These are phyloP conservation scores for Microctonus brassicae DNA, from an alignment of 2,888 invertebrate species.

Conservation along the genomic window DNA sequence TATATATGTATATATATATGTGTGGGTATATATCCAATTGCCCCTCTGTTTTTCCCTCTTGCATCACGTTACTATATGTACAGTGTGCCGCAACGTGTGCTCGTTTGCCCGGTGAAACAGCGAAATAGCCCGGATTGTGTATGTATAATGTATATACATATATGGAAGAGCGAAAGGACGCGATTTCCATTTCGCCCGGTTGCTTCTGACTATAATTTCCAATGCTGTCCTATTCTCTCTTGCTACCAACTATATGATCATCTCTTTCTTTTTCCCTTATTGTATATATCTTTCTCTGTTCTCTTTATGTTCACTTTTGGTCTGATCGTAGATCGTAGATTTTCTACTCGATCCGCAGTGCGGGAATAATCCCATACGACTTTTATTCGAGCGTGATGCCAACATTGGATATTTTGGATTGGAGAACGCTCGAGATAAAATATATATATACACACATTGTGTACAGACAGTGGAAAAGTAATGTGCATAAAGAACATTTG, in stretches of 20 bases:
- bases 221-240: conserved; percentile 20
- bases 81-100: background rate
- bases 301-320: background rate
- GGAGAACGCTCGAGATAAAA: background rate
- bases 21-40: background rate
- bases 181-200: conserved; percentile 34
- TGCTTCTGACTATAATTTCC: conserved; percentile 38
- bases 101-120: background rate
- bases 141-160: too few species aligned
- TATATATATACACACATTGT: background rate
- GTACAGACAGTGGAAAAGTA: background rate
- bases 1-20: background rate
- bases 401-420: conserved; percentile 9
- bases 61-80: background rate
- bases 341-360: conserved; percentile 12
- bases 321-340: conserved; percentile 29
- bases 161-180: conserved; percentile 24
- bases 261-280: too few species aligned
- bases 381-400: conserved; percentile 30
- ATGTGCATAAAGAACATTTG: background rate
- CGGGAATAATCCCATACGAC: conserved; percentile 22
- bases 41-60: conserved; percentile 4
- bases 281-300: conserved; percentile 7
- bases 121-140: background rate
- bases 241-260: too few species aligned